Evolutionary conservation across 2,888 invertebrate species (phyloP).

Genomic region (Callimorpha dominula): DNA sequence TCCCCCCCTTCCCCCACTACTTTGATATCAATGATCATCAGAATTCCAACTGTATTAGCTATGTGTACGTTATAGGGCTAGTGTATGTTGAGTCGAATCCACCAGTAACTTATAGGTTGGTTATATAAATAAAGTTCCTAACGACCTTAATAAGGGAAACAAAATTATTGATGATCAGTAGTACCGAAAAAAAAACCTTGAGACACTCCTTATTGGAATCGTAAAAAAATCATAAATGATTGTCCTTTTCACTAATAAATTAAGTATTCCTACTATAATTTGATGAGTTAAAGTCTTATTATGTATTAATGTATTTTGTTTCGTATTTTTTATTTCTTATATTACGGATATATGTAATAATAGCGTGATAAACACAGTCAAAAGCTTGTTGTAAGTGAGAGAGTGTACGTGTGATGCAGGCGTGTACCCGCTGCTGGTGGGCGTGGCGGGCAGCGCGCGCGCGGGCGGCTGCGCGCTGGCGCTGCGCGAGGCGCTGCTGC

Average conservation of each 20-base stretch:
- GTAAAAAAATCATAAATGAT: too few relatives aligned
- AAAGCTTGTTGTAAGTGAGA: not conserved
- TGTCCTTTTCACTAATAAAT: too few relatives aligned
- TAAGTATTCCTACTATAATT: too few relatives aligned
- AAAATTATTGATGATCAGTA: not conserved
- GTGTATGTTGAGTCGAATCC: too few relatives aligned
- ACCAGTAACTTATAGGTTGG: not conserved
- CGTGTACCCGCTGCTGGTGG: conserved; percentile 96
- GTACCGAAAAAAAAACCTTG: not conserved
- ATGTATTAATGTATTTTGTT: not conserved
- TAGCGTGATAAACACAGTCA: too few relatives aligned
- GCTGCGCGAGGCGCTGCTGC: conserved; percentile 94
- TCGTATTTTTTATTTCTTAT: not conserved
- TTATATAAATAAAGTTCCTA: not conserved
- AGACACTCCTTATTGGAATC: not conserved
- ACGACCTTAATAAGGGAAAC: not conserved
- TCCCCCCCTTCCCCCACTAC: too few relatives aligned
- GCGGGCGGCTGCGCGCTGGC: conserved; percentile 88
- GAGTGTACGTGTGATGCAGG: conserved; percentile 55
- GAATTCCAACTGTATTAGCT: too few relatives aligned
- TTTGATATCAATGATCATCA: too few relatives aligned
- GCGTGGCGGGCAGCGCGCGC: conserved; percentile 90
- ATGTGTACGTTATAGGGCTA: too few relatives aligned
- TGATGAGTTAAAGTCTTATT: too few relatives aligned
- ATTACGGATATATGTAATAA: too few relatives aligned